Evolutionary conservation across 2,113 vertebrate species (phyloP).

Genomic region (Spheniscus mendiculus): DNA sequence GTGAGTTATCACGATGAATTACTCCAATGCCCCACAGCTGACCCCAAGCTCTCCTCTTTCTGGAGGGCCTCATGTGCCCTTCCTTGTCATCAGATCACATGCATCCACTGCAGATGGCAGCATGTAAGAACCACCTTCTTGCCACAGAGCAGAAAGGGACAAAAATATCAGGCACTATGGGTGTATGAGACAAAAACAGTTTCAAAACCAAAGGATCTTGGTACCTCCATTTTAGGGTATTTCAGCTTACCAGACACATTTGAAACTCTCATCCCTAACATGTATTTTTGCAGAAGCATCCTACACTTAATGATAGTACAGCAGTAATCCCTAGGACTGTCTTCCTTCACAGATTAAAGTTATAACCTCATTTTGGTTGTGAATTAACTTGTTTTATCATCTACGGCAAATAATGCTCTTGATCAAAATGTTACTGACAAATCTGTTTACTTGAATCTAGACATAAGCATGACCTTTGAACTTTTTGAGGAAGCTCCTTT

Average conservation of each 20-base stretch:
- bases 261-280: not conserved
- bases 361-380: not conserved
- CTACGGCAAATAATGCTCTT: not conserved
- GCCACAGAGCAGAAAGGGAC: not conserved
- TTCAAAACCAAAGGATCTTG: not conserved
- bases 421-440: not conserved
- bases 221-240: not conserved
- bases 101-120: fast-evolving
- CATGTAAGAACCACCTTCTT: not conserved
- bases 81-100: not conserved
- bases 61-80: not conserved
- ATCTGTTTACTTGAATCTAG: not conserved
- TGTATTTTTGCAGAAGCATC: not conserved
- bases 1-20: not conserved
- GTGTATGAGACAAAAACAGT: not conserved
- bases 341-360: not conserved
- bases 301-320: not conserved
- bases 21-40: not conserved
- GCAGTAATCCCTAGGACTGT: not conserved
- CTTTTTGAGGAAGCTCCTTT: not conserved
- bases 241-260: not conserved
- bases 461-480: not conserved
- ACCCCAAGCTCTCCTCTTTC: not conserved
- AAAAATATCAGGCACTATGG: not conserved
- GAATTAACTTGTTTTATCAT: not conserved